Percentiles rank a stretch among this genome's conserved stretches.
These are phyloP conservation scores for Ormyrus labotus DNA, from an alignment of 2,888 invertebrate genomes.

Conservation along the genomic window DNA sequence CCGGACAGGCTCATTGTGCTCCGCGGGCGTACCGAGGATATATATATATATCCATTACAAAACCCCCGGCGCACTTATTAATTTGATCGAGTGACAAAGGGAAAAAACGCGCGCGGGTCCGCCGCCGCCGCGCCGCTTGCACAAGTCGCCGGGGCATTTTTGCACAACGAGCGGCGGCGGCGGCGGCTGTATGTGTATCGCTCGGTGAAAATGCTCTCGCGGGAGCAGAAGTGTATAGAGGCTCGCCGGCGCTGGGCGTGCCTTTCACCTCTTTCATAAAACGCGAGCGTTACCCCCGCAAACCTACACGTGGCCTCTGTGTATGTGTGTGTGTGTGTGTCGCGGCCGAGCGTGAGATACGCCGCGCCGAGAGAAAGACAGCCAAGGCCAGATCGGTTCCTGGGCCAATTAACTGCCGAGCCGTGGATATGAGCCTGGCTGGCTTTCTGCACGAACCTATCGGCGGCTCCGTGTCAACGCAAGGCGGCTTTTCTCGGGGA, in stretches of 20 bases:
- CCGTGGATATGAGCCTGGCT: too few relatives aligned
- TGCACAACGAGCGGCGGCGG: slow-evolving; percentile 38
- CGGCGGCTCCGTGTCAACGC: too few relatives aligned
- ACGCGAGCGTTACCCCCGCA: slow-evolving; percentile 26
- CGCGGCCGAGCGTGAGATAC: slow-evolving; percentile 56
- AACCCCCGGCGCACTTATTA: not conserved
- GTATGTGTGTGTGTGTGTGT: not conserved
- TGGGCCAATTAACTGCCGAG: slow-evolving; percentile 33
- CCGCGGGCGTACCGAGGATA: too few relatives aligned
- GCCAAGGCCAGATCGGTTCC: slow-evolving; percentile 54
- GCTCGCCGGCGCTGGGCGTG: slow-evolving; percentile 44
- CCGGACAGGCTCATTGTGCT: too few relatives aligned
- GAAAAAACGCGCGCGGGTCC: not conserved
- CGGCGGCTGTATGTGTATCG: slow-evolving; percentile 42
- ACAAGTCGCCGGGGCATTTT: slow-evolving; percentile 30
- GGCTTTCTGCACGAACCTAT: too few relatives aligned
- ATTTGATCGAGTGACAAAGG: slow-evolving; percentile 22
- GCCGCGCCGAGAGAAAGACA: slow-evolving; percentile 29
- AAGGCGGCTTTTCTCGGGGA: too few relatives aligned
- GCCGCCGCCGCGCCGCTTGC: not conserved
- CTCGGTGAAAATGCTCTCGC: slow-evolving; percentile 52
- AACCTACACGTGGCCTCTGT: not conserved
- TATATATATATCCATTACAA: too few relatives aligned
- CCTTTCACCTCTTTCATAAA: slow-evolving; percentile 59
- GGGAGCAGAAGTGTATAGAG: slow-evolving; percentile 5